Evolutionary conservation across 2,113 vertebrate species (phyloP), one percentile per base, ranked within the genome.

Genomic region (Elephas maximus): DNA sequence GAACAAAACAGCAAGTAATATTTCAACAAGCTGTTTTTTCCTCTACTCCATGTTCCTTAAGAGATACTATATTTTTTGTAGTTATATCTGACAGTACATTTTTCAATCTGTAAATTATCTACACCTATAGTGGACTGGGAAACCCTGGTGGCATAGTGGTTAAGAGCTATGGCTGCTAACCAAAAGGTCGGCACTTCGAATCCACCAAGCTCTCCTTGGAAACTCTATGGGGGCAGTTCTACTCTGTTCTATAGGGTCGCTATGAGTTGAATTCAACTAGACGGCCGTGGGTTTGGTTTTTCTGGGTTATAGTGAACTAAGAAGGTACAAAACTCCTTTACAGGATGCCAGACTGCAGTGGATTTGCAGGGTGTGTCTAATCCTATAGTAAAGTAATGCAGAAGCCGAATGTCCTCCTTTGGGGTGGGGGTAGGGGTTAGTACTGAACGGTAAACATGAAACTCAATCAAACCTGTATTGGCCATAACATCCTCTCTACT

Each of bases 61-160:
- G 57, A 53, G 53, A 90, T 1, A 53, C 0, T 8, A 5, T 21
- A 65, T 48, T 57, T 86, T 67, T 87, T 20, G 37, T 37, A 71
- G 24, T 90, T 78, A 11, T 44, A 63, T 4, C 26, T 80, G 57
- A 71, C 24, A 77, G 7, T 48, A 63, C 67, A 51, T 44, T 71
- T 83, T n/a, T 95, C 33, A n/a, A 28, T 78, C 82, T 80, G 10
- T 33, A 81, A 80, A 69, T 73, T 79, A 80, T 33, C 18, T 8
- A 81, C 6, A 65, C 57, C 62, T 44, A 80, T 23, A 71, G 24
- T 48, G 28, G 85, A 69, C 74, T 57, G 20, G 30, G 71, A 81
- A 95, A 37, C 37, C 37, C 37, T 37, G 37, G 37, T 37, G 37
- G 37, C 37, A 37, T 37, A 37, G 37, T 37, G 37, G 37, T 37